phyloP scores from a whole-genome alignment of 2,113 vertebrate species.

The Symphodus melops region DNA sequence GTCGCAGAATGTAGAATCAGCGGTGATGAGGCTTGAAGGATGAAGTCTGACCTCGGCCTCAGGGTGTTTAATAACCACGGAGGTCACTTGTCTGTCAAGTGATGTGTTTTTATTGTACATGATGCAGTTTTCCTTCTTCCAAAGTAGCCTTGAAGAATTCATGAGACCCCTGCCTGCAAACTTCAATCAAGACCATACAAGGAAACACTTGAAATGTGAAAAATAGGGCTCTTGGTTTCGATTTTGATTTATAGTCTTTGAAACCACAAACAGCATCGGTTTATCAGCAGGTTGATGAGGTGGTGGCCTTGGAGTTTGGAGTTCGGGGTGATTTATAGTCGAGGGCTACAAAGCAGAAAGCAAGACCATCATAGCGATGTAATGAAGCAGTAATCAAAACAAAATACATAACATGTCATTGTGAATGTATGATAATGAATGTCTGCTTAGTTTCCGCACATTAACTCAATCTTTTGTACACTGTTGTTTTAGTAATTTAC shows the following conservation, averaged over 20 bases:
- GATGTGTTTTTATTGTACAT: background rate
- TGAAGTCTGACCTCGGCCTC: background rate
- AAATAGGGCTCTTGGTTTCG: background rate
- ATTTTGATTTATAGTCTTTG: constrained; percentile 26
- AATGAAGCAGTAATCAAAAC: background rate
- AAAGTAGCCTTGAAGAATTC: background rate
- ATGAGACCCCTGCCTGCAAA: background rate
- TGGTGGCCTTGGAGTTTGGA: constrained; percentile 18
- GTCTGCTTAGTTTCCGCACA: background rate
- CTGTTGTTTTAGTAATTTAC: background rate
- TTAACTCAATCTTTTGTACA: background rate
- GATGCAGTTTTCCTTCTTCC: background rate
- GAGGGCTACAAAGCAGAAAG: background rate
- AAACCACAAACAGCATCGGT: background rate
- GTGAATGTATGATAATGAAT: background rate
- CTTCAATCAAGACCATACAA: background rate
- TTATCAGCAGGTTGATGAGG: no score
- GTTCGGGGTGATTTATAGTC: constrained; percentile 21
- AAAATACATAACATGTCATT: background rate
- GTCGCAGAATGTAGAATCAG: background rate
- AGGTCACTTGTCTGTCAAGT: background rate
- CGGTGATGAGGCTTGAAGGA: background rate
- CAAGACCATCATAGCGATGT: background rate
- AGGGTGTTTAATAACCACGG: background rate
- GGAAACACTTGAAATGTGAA: background rate